Evolutionary conservation across 2,888 invertebrate genomes (phyloP).

Genomic region (Plebejus melissa): DNA sequence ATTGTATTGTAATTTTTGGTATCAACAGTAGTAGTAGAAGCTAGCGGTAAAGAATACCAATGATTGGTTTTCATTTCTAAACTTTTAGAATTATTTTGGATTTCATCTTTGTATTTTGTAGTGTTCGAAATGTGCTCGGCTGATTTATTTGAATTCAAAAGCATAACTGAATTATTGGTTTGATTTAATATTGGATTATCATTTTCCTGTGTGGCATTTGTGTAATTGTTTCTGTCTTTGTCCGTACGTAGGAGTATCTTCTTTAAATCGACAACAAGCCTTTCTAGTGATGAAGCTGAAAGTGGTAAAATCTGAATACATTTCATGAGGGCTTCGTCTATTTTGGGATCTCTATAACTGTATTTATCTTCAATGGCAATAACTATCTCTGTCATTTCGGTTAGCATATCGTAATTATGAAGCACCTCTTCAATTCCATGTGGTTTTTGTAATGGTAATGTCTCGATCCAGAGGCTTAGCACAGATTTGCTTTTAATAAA

Average conservation of each 20-base stretch:
- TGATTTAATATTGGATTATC: neutral
- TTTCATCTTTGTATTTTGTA: neutral
- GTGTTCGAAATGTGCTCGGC: neutral
- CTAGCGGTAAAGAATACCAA: constrained; percentile 12
- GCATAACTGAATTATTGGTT: neutral
- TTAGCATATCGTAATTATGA: neutral
- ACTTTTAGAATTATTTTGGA: neutral
- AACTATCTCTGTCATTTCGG: neutral
- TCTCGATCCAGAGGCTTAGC: neutral
- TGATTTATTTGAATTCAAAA: neutral
- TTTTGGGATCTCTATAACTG: neutral
- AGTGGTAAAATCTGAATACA: neutral
- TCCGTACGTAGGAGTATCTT: neutral
- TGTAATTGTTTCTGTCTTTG: neutral
- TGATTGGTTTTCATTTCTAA: neutral
- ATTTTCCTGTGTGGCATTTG: neutral
- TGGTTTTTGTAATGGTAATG: neutral
- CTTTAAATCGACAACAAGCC: neutral
- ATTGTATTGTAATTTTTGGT: neutral
- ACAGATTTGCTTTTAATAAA: neutral
- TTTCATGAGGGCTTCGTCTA: neutral
- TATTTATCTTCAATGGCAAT: neutral
- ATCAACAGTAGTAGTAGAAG: neutral
- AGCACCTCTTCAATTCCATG: neutral
- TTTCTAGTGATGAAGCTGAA: neutral